Evolutionary conservation across 2,888 invertebrate genomes (phyloP).

Genomic region (Machimus atricapillus): DNA sequence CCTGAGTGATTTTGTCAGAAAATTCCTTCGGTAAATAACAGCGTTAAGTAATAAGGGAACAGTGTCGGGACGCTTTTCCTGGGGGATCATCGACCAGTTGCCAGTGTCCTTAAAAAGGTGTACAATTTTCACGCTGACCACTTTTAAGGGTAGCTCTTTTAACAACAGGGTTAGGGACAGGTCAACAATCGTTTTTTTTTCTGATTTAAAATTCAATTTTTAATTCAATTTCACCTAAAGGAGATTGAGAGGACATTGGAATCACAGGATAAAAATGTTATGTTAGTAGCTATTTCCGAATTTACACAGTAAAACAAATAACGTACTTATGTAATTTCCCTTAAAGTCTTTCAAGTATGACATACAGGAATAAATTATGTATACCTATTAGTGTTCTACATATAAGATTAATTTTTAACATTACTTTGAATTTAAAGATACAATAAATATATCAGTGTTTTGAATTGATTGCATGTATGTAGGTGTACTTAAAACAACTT

Average conservation of each 20-base stretch:
- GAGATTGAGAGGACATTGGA: not conserved
- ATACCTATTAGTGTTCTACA: too few relatives aligned
- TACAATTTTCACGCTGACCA: not conserved
- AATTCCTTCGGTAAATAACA: constrained; percentile 23
- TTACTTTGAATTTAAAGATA: too few relatives aligned
- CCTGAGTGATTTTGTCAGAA: constrained; percentile 12
- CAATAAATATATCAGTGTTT: too few relatives aligned
- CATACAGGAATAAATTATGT: too few relatives aligned
- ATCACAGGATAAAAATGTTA: not conserved
- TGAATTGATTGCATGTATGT: too few relatives aligned
- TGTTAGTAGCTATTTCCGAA: not conserved
- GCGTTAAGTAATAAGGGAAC: not conserved
- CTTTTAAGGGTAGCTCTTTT: not conserved
- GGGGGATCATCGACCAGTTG: not conserved
- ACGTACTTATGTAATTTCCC: not conserved
- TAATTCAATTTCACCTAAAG: not conserved
- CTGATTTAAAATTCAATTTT: not conserved
- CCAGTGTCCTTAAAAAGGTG: not conserved
- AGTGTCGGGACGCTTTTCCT: not conserved
- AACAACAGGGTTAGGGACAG: not conserved
- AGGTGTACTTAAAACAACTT: too few relatives aligned
- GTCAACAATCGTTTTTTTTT: not conserved
- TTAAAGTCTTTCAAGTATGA: not conserved
- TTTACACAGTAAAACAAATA: not conserved
- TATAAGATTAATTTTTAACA: too few relatives aligned